phyloP scores from a whole-genome alignment of 2,888 invertebrate genomes.

The Cactoblastis cactorum region DNA sequence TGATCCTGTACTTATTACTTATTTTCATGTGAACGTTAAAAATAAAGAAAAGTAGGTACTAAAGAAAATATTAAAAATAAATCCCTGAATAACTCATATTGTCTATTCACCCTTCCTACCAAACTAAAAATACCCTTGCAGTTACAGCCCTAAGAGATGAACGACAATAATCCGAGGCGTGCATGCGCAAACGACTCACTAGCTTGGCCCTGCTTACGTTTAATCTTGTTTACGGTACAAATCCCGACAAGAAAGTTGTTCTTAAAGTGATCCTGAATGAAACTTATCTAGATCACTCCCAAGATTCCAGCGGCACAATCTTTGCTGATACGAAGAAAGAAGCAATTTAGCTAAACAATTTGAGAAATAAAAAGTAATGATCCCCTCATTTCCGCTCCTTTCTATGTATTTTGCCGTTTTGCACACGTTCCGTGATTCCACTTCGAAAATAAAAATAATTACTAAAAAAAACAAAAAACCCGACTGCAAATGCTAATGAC shows the following conservation, averaged over 20 bases:
- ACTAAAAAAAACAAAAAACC: neutral
- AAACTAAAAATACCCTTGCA: neutral
- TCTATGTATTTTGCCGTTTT: slow-evolving; percentile 3
- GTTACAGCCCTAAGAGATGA: slow-evolving; percentile 1
- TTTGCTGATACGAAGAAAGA: slow-evolving; percentile 18
- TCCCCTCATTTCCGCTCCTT: neutral
- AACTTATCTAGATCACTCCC: slow-evolving; percentile 35
- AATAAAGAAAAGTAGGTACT: no score
- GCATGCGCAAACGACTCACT: slow-evolving; percentile 35
- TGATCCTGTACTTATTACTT: no score
- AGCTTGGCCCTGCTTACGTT: slow-evolving; percentile 38
- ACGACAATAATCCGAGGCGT: slow-evolving; percentile 35
- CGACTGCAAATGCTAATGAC: no score
- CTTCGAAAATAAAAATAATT: neutral
- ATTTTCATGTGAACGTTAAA: no score
- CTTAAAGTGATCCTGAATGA: slow-evolving; percentile 40
- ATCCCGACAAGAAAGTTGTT: slow-evolving; percentile 50
- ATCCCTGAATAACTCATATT: no score
- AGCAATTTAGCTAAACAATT: slow-evolving; percentile 3
- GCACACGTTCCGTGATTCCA: neutral
- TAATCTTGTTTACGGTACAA: slow-evolving; percentile 58
- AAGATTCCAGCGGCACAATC: slow-evolving; percentile 22
- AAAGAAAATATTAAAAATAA: no score
- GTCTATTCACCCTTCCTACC: neutral
- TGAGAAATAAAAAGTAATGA: slow-evolving; percentile 8